Conservation (phyloP, 2,113 vertebrate genomes). For the Arothron firmamentum region DNA sequence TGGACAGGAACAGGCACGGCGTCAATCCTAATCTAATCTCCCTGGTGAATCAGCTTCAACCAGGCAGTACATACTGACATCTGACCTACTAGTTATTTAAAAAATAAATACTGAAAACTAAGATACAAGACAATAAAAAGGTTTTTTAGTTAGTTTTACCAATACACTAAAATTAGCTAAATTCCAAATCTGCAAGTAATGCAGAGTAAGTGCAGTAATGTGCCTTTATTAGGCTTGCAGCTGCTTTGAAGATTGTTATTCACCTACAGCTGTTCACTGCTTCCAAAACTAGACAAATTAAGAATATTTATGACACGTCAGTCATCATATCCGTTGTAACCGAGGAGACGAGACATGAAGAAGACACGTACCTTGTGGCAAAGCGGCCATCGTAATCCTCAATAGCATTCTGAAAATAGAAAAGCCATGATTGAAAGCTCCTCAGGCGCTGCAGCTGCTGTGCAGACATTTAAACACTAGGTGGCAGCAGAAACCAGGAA, state of each 20-base stretch:
- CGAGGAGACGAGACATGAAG: constrained; percentile 15
- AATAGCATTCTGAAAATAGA: constrained; percentile 76
- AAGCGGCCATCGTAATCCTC: constrained; percentile 91
- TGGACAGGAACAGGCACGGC: constrained; percentile 57
- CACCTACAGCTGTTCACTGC: background rate
- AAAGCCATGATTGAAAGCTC: constrained; percentile 12
- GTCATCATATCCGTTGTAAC: constrained; percentile 14
- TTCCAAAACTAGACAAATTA: background rate
- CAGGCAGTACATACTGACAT: constrained; percentile 19
- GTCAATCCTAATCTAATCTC: constrained; percentile 25
- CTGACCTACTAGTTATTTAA: constrained; percentile 17
- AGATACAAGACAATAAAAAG: constrained; percentile 18
- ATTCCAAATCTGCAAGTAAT: background rate
- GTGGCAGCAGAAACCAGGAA: constrained; percentile 42
- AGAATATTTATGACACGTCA: background rate
- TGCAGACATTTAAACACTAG: constrained; percentile 49
- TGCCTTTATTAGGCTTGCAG: too few species aligned
- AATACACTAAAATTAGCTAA: constrained; percentile 30
- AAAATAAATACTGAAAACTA: constrained; percentile 24
- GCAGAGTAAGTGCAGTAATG: too few species aligned
- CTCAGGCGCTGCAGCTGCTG: background rate
- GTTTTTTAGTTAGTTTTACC: background rate
- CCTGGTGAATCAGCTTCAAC: constrained; percentile 33
- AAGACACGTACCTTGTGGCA: constrained; percentile 88
- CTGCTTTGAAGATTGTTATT: background rate